Evolutionary conservation across 2,113 vertebrate genomes (phyloP), one percentile per base, ranked within the genome.

Genomic region (Gymnocephalus cernua): DNA sequence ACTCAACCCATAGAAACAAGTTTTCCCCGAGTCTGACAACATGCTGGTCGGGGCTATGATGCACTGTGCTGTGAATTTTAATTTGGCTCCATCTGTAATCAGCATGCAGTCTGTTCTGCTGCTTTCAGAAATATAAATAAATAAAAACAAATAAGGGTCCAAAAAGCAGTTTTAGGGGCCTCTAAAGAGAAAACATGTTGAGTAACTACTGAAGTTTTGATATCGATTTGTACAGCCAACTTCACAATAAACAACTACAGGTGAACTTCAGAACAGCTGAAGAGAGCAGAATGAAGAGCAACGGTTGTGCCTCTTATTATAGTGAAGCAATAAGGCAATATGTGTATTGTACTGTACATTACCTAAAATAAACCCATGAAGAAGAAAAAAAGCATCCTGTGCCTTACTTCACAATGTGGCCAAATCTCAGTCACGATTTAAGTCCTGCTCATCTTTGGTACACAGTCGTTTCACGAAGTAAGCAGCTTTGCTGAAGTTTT

Each of bases 61-160:
- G 65, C 45, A 21, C 45, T 75, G 78, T 65, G 83, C 75, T 78
- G 71, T 62, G 65, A 87, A 87, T 92, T 70, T 76, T 84, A 74
- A 87, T 84, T 64, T 74, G 57, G 67, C 51, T 72, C 72, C 82
- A 66, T 80, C 62, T 85, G 74, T 78, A 79, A 85, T 71, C 79
- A 83, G 69, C 76, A 63, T 80, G 82, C 56, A 35, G 79, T 66
- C 79, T 74, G 68, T 44, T 68, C 13, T 1, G 6, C 53, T 81
- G 74, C 65, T 81, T 68, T 80, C 59, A 58, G 27, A 70, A 63
- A 74, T 67, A 85, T 38, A 77, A 69, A 89, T 69, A 80, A 41
- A 69, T 32, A 78, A 64, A 57, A 72, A 56, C 70, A 79, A 61
- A 80, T 25, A 58, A 18, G 64, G 38, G 16, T 48, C 7, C 11